A percentile compares a stretch with the other conserved stretches of the same genome.
phyloP scores from a whole-genome alignment of 2,113 vertebrate genomes.

The Halcyon malimbica region DNA sequence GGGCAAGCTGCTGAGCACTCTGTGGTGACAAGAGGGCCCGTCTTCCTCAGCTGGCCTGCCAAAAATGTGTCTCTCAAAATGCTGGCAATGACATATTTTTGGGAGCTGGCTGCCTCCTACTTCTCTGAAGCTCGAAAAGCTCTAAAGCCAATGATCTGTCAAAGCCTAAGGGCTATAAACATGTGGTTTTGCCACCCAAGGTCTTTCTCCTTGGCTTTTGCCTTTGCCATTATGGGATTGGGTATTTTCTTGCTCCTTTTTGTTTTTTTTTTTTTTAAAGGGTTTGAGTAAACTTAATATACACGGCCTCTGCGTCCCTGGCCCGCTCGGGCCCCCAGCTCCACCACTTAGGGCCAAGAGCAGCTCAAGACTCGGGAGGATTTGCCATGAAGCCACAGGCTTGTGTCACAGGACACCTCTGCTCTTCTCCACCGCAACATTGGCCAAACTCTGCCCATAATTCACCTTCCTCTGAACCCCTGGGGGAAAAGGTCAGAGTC shows the following conservation, averaged over 20 bases:
- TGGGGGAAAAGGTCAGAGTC: not conserved
- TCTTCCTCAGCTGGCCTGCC: not conserved
- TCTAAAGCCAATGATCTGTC: conserved; percentile 16
- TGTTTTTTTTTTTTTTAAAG: not conserved
- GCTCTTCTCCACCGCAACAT: not conserved
- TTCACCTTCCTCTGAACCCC: not conserved
- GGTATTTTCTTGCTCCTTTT: not conserved
- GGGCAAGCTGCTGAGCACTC: not conserved
- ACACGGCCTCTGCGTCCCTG: not conserved
- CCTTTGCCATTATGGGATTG: not conserved
- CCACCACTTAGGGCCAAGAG: not conserved
- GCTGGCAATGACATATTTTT: not conserved
- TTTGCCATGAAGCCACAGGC: not conserved
- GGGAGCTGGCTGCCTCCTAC: not conserved
- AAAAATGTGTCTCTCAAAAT: conserved; percentile 3
- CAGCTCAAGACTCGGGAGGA: not conserved
- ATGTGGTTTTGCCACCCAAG: conserved; percentile 38
- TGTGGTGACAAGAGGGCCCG: not conserved
- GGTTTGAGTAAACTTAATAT: not conserved
- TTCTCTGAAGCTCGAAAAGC: not conserved
- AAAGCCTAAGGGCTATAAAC: conserved; percentile 16
- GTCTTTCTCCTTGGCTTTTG: conserved; percentile 24
- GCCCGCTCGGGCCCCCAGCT: not conserved
- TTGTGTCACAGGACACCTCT: not conserved
- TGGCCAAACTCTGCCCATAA: not conserved